phyloP scores from a whole-genome alignment of 2,888 invertebrate genomes.

The Andrena dorsata region DNA sequence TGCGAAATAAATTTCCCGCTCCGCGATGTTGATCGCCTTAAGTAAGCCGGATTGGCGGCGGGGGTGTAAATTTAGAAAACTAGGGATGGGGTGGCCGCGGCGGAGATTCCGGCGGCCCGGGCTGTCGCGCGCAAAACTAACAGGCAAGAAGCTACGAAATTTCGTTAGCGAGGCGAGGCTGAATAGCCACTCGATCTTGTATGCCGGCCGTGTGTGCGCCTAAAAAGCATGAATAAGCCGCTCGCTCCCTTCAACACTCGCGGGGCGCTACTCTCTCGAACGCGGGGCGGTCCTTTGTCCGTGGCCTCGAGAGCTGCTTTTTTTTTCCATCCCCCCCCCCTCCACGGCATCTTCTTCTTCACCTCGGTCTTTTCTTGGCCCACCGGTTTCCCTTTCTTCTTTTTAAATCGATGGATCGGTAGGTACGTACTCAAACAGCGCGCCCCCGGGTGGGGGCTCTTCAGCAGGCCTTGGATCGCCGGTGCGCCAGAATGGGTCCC shows the following conservation, averaged over 20 bases:
- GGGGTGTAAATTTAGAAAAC: constrained; percentile 36
- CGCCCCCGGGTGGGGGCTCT: too few relatives aligned
- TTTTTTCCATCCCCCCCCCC: neutral
- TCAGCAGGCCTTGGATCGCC: too few relatives aligned
- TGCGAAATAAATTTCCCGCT: constrained; percentile 3
- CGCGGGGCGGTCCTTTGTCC: constrained; percentile 42
- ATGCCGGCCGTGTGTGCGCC: constrained; percentile 28
- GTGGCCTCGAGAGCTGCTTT: constrained; percentile 14
- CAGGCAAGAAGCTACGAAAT: constrained; percentile 52
- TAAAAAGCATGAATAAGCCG: constrained; percentile 45
- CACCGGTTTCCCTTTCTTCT: neutral
- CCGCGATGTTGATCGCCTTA: constrained; percentile 5
- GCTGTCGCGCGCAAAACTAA: constrained; percentile 9
- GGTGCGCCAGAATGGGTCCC: too few relatives aligned
- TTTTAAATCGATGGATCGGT: constrained; percentile 34
- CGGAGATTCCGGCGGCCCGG: constrained; percentile 14
- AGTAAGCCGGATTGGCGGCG: constrained; percentile 1
- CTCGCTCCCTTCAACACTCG: constrained; percentile 15
- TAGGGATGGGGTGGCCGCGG: too few relatives aligned
- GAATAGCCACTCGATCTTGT: constrained; percentile 52
- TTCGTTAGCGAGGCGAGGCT: constrained; percentile 40
- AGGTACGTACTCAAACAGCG: neutral
- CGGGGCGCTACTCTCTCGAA: constrained; percentile 18
- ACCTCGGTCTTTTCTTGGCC: too few relatives aligned
- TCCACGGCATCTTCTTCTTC: neutral